phyloP scores from a whole-genome alignment of 2,888 invertebrate genomes.

The Calliopum simillimum region DNA sequence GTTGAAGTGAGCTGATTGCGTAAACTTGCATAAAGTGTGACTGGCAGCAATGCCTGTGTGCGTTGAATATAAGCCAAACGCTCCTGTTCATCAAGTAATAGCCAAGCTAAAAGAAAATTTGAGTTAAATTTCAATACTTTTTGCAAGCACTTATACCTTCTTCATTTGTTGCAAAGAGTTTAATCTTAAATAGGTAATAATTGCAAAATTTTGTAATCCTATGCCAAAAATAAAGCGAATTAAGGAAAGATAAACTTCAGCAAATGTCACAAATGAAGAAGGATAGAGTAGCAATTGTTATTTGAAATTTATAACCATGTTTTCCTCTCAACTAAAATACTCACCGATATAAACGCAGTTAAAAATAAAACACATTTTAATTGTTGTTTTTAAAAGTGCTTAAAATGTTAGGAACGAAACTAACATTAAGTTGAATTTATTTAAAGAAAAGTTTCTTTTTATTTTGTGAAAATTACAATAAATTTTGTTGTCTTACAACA shows the following conservation, averaged over 20 bases:
- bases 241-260: slow-evolving; percentile 24
- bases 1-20: slow-evolving; percentile 44
- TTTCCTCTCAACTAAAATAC: slow-evolving; percentile 6
- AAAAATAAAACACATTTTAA: slow-evolving; percentile 20
- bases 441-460: slow-evolving; percentile 21
- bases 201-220: slow-evolving; percentile 16
- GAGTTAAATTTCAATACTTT: background rate
- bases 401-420: too few species aligned
- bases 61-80: slow-evolving; percentile 60
- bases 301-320: background rate
- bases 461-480: slow-evolving; percentile 28
- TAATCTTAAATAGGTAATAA: slow-evolving; percentile 21
- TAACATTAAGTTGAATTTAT: background rate
- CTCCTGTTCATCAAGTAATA: slow-evolving; percentile 61
- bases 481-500: slow-evolving; percentile 44
- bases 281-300: slow-evolving; percentile 66
- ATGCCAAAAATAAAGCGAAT: background rate
- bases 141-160: slow-evolving; percentile 54
- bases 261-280: slow-evolving; percentile 70
- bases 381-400: too few species aligned
- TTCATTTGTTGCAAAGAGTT: slow-evolving; percentile 55
- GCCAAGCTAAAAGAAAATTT: slow-evolving; percentile 56
- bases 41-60: slow-evolving; percentile 55
- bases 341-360: slow-evolving; percentile 11
- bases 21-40: slow-evolving; percentile 56